These are phyloP conservation scores for Sinocyclocheilus anophthalmus DNA, from an alignment of 2,113 vertebrate species.

Conservation along the genomic window DNA sequence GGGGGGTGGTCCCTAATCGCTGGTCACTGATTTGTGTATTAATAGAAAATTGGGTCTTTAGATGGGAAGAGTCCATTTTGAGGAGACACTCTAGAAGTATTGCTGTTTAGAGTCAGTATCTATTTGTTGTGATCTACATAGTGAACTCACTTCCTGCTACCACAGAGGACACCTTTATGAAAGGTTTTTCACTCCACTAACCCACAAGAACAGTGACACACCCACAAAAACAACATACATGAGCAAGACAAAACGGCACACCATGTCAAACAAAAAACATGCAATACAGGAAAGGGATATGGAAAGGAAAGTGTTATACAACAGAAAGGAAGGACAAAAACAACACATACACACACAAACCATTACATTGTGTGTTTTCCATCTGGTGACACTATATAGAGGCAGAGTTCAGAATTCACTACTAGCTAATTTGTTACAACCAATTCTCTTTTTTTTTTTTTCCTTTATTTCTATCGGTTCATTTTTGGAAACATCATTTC, in stretches of 20 bases:
- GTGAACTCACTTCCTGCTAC: constrained; percentile 5
- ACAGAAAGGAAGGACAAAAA: constrained; percentile 4
- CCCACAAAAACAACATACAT: constrained; percentile 5
- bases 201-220: constrained; percentile 12
- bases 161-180: background rate
- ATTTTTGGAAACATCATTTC: background rate
- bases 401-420: background rate
- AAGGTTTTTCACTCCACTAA: constrained; percentile 19
- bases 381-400: background rate
- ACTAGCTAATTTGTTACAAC: background rate
- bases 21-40: background rate
- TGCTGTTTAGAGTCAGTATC: background rate
- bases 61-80: background rate
- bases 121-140: background rate
- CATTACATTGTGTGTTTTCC: background rate
- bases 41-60: background rate
- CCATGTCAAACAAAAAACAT: background rate
- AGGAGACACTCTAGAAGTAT: background rate
- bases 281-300: constrained; percentile 1
- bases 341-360: background rate
- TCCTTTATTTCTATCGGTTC: background rate
- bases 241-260: background rate
- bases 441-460: background rate
- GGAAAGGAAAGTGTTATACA: background rate
- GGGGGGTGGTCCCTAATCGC: too few species aligned